Evolutionary conservation across 2,888 invertebrate species (phyloP).

Genomic region (Melanostoma scalare): DNA sequence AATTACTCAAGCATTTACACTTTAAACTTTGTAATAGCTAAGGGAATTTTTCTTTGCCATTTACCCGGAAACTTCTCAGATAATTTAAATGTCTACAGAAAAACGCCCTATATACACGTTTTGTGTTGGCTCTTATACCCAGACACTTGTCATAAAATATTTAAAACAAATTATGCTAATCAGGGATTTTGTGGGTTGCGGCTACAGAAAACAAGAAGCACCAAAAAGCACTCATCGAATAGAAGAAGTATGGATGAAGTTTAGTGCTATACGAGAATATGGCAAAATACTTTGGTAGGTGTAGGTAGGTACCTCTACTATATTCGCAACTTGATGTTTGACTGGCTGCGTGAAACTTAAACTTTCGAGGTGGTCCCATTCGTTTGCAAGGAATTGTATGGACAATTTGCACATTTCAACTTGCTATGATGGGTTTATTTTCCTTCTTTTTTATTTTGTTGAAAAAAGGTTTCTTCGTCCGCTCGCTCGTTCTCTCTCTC

Average conservation of each 20-base stretch:
- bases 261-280: conserved; percentile 7
- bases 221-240: no score
- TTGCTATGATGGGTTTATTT: conserved; percentile 17
- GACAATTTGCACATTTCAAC: conserved; percentile 64
- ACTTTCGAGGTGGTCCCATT: conserved; percentile 44
- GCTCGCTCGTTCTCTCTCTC: not conserved
- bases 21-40: conserved; percentile 62
- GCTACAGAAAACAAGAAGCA: conserved; percentile 26
- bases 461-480: conserved; percentile 36
- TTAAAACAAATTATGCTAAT: conserved; percentile 70
- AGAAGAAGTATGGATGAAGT: conserved; percentile 19
- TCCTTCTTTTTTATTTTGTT: not conserved
- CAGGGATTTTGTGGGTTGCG: conserved; percentile 54
- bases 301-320: not conserved
- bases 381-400: conserved; percentile 48
- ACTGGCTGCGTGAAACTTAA: conserved; percentile 30
- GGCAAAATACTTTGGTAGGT: not conserved
- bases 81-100: conserved; percentile 39
- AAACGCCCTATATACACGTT: not conserved
- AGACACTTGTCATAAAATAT: conserved; percentile 69
- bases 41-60: conserved; percentile 39
- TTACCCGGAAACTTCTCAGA: conserved; percentile 20
- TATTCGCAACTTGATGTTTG: conserved; percentile 7
- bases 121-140: not conserved
- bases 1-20: conserved; percentile 63